Base-by-base conservation (phyloP, 2,888 invertebrate species). In the Orthonychiurus folsomi region DNA sequence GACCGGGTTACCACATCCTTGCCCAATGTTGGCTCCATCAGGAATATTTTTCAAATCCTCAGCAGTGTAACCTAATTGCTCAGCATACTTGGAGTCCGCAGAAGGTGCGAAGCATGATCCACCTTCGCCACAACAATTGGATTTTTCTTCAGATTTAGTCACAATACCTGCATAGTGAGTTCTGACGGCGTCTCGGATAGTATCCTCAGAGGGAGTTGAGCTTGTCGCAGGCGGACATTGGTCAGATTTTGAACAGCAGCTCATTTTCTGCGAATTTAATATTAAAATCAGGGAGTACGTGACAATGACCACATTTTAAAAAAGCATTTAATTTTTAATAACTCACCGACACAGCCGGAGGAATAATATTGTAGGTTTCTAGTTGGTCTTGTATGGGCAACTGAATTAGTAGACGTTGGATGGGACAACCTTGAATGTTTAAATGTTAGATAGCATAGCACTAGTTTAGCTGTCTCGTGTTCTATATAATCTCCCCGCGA, bases 1-100 rank as follows among this genome's bases (percentile, higher is more conserved):
- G 9, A 63, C 61, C 18, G 67, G 67, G 21, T 67, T 67, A 23
- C 67, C 67, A 56, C 67, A 67, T 23, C 67, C 67, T 9, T 65
- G 60, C 21, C 64, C 60, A 27, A 63, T 59, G 23, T 67, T 67
- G 2, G 67, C 67, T 56, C 67, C 67, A 23, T 65, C 63, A 15
- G 61, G 55, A 25, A 66, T 60, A 3, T 48, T 47, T 3, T 63
- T 62, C 21, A 63, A 24, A 25, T 68, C 68, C 2, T 66, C 68
- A 20, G 64, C 62, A 12, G 64, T 54, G 37, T 68, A 68, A 3
- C 68, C 68, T 18, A 68, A 53, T 27, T 56, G 12, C 3, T 15
- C 12, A 23, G 56, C 56, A 26, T 56, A 56, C 24, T 5, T 25
- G 9, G 24, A 3, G 56, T 56, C 56, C 5, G 56, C 26, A 15